Percentiles rank a stretch among this genome's conserved stretches.
phyloP scores from a whole-genome alignment of 2,113 vertebrate species.

The Catagonus wagneri region DNA sequence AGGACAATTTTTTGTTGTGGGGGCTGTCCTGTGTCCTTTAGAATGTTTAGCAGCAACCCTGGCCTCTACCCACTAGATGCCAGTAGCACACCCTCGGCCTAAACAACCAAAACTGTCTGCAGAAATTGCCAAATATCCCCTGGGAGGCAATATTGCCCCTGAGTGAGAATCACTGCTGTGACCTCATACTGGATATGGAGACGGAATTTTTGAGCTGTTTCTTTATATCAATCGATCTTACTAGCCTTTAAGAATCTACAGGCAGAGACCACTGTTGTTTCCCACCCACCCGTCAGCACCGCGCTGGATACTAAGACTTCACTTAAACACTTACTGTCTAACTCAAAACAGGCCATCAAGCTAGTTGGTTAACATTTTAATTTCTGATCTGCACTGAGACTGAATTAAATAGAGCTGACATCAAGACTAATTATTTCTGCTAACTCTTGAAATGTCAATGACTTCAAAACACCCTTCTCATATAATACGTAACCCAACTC shows the following conservation, averaged over 20 bases:
- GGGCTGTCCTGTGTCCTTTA: background rate
- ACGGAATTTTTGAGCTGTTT: background rate
- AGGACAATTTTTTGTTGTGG: background rate
- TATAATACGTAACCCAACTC: background rate
- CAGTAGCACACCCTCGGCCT: background rate
- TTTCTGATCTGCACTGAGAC: constrained; percentile 64
- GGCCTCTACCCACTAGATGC: constrained; percentile 35
- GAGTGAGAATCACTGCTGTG: background rate
- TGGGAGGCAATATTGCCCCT: background rate
- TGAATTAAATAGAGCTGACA: constrained; percentile 68
- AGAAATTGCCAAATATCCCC: background rate
- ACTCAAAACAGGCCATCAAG: background rate
- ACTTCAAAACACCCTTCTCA: background rate
- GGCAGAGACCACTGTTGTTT: background rate
- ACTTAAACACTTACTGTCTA: background rate
- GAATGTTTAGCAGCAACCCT: background rate
- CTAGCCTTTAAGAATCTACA: background rate
- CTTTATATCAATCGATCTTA: background rate
- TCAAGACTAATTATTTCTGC: constrained; percentile 72
- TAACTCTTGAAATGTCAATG: constrained; percentile 71
- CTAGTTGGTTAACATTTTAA: constrained; percentile 75
- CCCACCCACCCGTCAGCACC: background rate
- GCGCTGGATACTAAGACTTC: background rate
- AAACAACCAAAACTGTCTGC: background rate
- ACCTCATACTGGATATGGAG: background rate